These are phyloP conservation scores for Holacanthus passer DNA, from an alignment of 2,113 vertebrate genomes.

Conservation along the genomic window DNA sequence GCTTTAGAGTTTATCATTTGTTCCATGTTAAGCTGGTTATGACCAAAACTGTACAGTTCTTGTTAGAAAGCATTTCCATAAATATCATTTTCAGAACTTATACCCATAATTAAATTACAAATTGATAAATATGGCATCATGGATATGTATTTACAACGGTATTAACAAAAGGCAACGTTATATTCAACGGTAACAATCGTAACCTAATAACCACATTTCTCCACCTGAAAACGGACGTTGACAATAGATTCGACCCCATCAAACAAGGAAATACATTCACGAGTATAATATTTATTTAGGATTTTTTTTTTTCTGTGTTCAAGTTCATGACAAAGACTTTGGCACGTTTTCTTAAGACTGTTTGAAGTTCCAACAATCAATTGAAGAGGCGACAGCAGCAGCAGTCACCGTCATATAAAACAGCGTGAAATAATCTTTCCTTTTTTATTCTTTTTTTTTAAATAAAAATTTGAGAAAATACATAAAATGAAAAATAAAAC, in stretches of 20 bases:
- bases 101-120: conserved; percentile 99
- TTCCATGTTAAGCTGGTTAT: conserved; percentile 98
- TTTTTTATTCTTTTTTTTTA: conserved; percentile 83
- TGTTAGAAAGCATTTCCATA: conserved; percentile 99
- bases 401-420: conserved; percentile 91
- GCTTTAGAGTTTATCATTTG: conserved; percentile 96
- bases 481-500: conserved; percentile 88
- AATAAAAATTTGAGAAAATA: conserved; percentile 89
- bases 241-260: conserved; percentile 97
- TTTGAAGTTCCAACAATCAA: conserved; percentile 97
- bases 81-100: conserved; percentile 99
- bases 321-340: conserved; percentile 99
- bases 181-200: conserved; percentile 98
- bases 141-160: conserved; percentile 99
- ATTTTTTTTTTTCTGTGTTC: conserved; percentile 86
- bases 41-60: conserved; percentile 99
- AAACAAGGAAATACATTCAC: conserved; percentile 99
- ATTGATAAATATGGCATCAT: conserved; percentile 99
- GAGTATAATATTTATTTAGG: conserved; percentile 92
- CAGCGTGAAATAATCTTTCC: conserved; percentile 88
- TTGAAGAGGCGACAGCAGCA: conserved; percentile 91
- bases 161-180: conserved; percentile 99
- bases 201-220: conserved; percentile 95
- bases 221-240: conserved; percentile 96
- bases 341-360: conserved; percentile 99